Evolutionary conservation across 1,140 invertebrate species (phyloP), one percentile per base, ranked within the genome.

Genomic region (Drosophila subpulchrella): DNA sequence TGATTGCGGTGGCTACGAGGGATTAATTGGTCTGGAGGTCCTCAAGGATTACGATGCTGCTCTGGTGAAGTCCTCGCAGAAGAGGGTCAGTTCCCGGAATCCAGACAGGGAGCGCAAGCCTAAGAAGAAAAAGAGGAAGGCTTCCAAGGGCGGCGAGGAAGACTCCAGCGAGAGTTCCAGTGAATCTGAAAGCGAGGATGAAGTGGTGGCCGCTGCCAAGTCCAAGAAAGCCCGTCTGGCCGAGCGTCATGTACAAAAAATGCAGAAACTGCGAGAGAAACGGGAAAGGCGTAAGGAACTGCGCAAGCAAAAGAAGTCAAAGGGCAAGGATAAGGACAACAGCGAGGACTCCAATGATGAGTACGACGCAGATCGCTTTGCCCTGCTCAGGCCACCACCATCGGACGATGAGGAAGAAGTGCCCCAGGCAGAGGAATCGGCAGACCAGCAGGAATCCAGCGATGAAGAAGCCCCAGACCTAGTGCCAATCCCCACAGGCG

Each of bases 1-100:
- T 54, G 92, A 92, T 48, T 82, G 79, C 34, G 78, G 67, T 2
- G 82, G 89, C 8, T 86, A 90, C 53, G 92, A 92, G 36, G 92
- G 92, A 7, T 48, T 92, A 7, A 90, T 92, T 55, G 92, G 92
- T 2, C 54, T 92, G 20, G 92, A 92, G 48, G 91, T 92, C 4
- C 71, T 92, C 3, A 90, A 92, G 38, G 78, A 91, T 6, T 92
- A 92, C 53, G 85, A 91, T 67, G 53, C 78, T 0, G 44, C 47
- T 11, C 34, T 92, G 11, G 78, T 92, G 0, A 78, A 83, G 42
- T 90, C 77, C n/a, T 75, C 75, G 30, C 50, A 62, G 41, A 75
- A 60, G 55, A 27, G 66, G 15, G 12, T 41, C 27, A 61, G 46
- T 47, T 62, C 50, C 30, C 51, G 46, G 11, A 36, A 48, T 24